phyloP scores from a whole-genome alignment of 2,113 vertebrate genomes.

The Bubo bubo region DNA sequence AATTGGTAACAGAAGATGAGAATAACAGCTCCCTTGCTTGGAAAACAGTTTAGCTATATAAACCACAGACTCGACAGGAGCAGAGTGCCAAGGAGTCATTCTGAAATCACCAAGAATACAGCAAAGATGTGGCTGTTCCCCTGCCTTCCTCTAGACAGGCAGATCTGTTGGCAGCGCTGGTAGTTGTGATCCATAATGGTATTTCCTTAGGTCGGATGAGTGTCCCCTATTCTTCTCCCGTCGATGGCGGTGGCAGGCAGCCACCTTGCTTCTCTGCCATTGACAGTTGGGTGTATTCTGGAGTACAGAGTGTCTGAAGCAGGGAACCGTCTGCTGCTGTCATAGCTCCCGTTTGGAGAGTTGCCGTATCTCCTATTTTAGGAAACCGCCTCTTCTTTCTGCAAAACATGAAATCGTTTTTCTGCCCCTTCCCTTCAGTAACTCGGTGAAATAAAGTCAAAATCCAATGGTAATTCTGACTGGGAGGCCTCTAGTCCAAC shows the following conservation, averaged over 20 bases:
- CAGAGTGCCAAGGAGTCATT: neutral
- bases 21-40: neutral
- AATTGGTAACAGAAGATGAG: neutral
- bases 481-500: neutral
- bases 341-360: neutral
- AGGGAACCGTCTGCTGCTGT: neutral
- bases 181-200: neutral
- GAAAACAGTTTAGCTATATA: neutral
- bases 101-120: neutral
- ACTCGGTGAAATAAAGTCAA: neutral
- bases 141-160: neutral
- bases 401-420: neutral
- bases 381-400: neutral
- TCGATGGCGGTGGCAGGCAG: neutral
- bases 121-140: neutral
- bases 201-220: neutral
- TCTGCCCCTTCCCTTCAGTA: neutral
- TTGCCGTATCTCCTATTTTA: constrained; percentile 11
- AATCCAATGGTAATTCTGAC: neutral
- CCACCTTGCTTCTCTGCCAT: neutral
- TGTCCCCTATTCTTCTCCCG: neutral
- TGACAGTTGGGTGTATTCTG: neutral
- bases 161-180: neutral
- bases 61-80: neutral
- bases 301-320: constrained; percentile 16